Base-by-base conservation (phyloP, 2,888 invertebrate species). In the Phlogophora meticulosa region DNA sequence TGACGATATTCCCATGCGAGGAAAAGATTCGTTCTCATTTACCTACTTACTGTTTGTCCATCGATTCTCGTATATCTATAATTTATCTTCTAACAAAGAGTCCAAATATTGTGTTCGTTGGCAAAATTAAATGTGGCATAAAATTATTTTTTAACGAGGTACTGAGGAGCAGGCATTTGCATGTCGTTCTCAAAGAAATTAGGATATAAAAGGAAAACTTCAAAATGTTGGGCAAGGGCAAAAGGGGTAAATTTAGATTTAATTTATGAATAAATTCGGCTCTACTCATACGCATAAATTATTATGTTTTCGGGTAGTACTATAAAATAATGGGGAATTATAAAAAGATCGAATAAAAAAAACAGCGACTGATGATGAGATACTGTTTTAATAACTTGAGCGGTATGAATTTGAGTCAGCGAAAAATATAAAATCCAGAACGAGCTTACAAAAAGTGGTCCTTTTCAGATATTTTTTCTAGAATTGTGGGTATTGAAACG, bases 131-230 rank as follows among this genome's bases (percentile, higher is more conserved):
- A 76, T 20, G 3, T 36, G 9, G 63, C 38, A 57, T 55, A 53
- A 51, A 71, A 57, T 52, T 57, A 57, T 63, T 0, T 72, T 77
- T 43, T 58, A 73, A 77, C 53, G 63, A 78, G 49, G 42, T 57
- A 62, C 53, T 48, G 63, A 78, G 49, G 42, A 62, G 57, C 53
- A 55, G 11, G 24, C 22, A 64, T 73, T 73, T 73, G 59, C 46
- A 56, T 65, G 34, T 56, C 17, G 17, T 24, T 28, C 7, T 45
- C 42, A 59, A 55, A 56, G 55, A 56, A 72, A 65, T 42, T 51
- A 57, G 20, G 7, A 34, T 55, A 43, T 22, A 58, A 53, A 53
- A 72, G 59, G 28, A 40, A 55, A 72, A 56, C 7, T 56, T 49
- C 11, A 17, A 45, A 71, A 43, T 48, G 11, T 45, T 32, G 17